Conservation (phyloP, 2,113 vertebrate genomes). For the Limanda limanda region DNA sequence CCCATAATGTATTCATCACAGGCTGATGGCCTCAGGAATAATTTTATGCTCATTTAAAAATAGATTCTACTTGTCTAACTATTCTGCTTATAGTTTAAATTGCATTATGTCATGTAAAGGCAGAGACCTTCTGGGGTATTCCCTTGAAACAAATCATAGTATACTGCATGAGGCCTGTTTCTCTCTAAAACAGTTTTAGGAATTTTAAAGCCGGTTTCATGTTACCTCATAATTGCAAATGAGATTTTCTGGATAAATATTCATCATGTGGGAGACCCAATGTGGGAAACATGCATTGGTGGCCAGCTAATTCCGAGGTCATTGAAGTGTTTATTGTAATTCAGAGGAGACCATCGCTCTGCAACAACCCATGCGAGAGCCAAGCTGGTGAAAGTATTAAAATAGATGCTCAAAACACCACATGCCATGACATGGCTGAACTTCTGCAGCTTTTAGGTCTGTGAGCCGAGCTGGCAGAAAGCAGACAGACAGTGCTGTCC, state of each 20-base stretch:
- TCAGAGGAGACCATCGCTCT: neutral
- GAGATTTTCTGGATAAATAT: conserved; percentile 49
- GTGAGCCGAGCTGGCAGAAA: conserved; percentile 28
- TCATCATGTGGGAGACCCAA: conserved; percentile 33
- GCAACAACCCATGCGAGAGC: neutral
- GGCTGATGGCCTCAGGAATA: neutral
- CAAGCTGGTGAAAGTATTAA: conserved; percentile 10
- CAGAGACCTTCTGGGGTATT: conserved; percentile 4
- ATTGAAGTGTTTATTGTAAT: neutral
- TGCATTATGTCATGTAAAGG: conserved; percentile 7
- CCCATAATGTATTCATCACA: conserved; percentile 10
- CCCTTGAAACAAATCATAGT: conserved; percentile 28
- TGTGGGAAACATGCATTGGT: conserved; percentile 7
- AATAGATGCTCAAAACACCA: conserved; percentile 34
- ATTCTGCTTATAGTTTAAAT: conserved; percentile 29
- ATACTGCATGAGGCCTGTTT: conserved; percentile 23
- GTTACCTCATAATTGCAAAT: conserved; percentile 38
- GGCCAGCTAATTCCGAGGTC: conserved; percentile 2
- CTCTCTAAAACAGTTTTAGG: conserved; percentile 15
- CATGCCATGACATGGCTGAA: conserved; percentile 31
- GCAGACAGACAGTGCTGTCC: conserved; percentile 46
- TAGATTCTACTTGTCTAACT: conserved; percentile 17
- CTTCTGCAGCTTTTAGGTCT: conserved; percentile 9
- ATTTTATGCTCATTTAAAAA: conserved; percentile 29
- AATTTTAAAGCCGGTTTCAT: conserved; percentile 23